Conservation (phyloP, 2,113 vertebrate species). For the Aptenodytes forsteri region DNA sequence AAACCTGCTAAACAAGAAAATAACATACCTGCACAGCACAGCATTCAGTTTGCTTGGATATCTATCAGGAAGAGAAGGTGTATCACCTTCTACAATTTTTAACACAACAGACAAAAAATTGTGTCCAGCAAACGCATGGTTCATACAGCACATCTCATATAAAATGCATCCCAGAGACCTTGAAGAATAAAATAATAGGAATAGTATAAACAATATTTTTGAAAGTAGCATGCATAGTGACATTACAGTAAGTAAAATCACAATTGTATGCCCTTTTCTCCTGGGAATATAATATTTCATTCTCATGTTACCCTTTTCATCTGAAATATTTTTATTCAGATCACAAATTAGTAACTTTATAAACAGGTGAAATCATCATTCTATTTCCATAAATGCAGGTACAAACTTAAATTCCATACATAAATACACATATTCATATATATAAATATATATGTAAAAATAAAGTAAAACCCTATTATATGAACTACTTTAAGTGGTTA, state of each 20-base stretch:
- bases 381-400: not conserved
- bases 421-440: not conserved
- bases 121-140: constrained; percentile 82
- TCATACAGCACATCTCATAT: constrained; percentile 87
- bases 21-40: constrained; percentile 77
- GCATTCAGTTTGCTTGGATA: constrained; percentile 77
- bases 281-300: not conserved
- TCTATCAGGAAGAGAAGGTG: constrained; percentile 77
- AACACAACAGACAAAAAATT: constrained; percentile 83
- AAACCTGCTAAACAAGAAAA: not conserved
- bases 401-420: not conserved
- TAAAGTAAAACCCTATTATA: not conserved
- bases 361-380: not conserved
- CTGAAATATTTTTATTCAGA: not conserved
- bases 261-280: not conserved
- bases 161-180: constrained; percentile 89
- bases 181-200: constrained; percentile 9
- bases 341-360: not conserved
- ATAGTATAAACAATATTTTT: not conserved
- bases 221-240: not conserved
- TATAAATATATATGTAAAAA: not conserved
- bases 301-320: not conserved
- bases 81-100: constrained; percentile 84
- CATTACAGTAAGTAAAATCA: not conserved
- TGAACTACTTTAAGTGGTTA: not conserved